These are phyloP conservation scores for Synaphobranchus kaupii DNA, from an alignment of 2,797 vertebrate genomes.

Conservation along the genomic window DNA sequence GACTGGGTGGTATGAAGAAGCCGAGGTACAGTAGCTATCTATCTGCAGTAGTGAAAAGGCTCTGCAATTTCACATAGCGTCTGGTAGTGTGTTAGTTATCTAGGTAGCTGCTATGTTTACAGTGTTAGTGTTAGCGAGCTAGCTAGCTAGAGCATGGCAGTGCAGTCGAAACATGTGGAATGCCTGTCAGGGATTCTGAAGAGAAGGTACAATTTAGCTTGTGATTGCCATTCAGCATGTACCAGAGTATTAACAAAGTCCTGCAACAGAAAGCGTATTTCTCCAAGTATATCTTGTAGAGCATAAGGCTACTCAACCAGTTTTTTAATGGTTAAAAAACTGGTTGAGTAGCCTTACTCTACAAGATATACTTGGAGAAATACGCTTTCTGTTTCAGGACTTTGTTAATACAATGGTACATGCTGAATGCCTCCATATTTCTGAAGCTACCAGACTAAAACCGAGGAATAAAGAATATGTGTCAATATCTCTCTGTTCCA, in stretches of 20 bases:
- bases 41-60: background rate
- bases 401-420: background rate
- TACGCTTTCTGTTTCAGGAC: background rate
- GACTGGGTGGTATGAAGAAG: background rate
- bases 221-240: background rate
- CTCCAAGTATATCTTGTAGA: background rate
- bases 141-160: background rate
- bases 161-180: background rate
- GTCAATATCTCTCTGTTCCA: background rate
- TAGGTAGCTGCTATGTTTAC: background rate
- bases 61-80: background rate
- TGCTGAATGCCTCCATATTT: background rate
- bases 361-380: background rate
- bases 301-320: background rate
- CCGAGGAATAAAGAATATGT: background rate
- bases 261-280: background rate
- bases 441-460: background rate
- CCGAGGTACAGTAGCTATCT: conserved; percentile 40
- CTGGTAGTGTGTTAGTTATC: background rate
- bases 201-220: background rate
- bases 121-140: too few relatives aligned
- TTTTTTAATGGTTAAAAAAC: background rate
- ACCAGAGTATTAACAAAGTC: background rate
- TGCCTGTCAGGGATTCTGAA: background rate
- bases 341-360: background rate